A percentile compares a stretch with the other conserved stretches of the same genome.
phyloP scores from a whole-genome alignment of 1,140 invertebrate species.

The Drosophila tsacasi region DNA sequence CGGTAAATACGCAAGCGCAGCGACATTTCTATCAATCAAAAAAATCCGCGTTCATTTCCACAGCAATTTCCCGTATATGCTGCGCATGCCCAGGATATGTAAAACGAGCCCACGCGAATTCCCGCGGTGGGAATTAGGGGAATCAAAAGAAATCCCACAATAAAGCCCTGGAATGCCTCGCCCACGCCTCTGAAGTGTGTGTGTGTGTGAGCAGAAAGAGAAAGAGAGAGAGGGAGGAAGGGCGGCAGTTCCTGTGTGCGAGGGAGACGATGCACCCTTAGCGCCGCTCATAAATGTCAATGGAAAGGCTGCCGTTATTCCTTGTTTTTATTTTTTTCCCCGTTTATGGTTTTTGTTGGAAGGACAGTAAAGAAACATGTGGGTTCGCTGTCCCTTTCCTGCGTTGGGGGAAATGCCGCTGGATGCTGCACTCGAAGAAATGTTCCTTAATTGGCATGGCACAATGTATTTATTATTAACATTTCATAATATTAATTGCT shows the following conservation, averaged over 20 bases:
- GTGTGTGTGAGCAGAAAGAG: too few species aligned
- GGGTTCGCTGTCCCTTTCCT: slow-evolving; percentile 2
- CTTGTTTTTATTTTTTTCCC: slow-evolving; percentile 15
- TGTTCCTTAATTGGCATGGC: background rate
- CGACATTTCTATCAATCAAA: slow-evolving; percentile 47
- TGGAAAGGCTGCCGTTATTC: slow-evolving; percentile 54
- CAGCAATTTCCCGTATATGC: slow-evolving; percentile 62
- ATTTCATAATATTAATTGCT: background rate
- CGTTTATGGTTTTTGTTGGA: slow-evolving; percentile 17
- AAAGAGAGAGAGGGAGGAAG: background rate
- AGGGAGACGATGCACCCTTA: slow-evolving; percentile 61
- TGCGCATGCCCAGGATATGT: slow-evolving; percentile 62
- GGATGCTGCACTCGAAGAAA: slow-evolving; percentile 19
- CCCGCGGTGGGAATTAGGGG: slow-evolving; percentile 61
- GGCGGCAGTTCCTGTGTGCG: slow-evolving; percentile 19
- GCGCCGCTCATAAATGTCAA: slow-evolving; percentile 81
- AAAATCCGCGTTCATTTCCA: slow-evolving; percentile 61
- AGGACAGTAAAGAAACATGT: slow-evolving; percentile 54
- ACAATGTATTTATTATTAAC: background rate
- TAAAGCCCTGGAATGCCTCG: slow-evolving; percentile 38
- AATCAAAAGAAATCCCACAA: slow-evolving; percentile 64
- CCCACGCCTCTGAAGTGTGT: slow-evolving; percentile 24
- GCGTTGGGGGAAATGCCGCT: slow-evolving; percentile 19
- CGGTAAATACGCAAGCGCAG: slow-evolving; percentile 31
- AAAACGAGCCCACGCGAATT: slow-evolving; percentile 58